Percentiles rank a stretch among this genome's conserved stretches.
Conservation (phyloP, 2,888 invertebrate genomes). For the Hanleya hanleyi region DNA sequence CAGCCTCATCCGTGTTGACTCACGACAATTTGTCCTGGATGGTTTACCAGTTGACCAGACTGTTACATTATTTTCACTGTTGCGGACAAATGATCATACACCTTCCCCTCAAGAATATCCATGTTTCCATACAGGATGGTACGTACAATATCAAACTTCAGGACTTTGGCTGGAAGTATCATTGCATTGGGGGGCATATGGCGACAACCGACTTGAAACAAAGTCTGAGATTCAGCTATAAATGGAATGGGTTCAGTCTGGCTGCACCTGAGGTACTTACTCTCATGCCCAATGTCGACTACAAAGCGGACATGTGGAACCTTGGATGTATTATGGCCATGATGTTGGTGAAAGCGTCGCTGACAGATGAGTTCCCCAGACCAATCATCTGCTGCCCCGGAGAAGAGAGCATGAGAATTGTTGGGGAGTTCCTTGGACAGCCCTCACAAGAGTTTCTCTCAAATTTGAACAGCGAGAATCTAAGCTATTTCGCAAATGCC, state of each 20-base stretch:
- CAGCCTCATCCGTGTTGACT: background rate
- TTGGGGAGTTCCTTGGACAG: background rate
- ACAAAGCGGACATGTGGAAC: background rate
- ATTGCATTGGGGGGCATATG: background rate
- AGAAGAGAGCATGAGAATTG: background rate
- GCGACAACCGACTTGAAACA: background rate
- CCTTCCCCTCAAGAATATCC: background rate
- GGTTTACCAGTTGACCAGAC: background rate
- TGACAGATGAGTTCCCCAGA: background rate
- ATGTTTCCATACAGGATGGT: background rate
- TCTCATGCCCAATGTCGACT: background rate
- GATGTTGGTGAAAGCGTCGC: background rate
- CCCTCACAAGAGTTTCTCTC: background rate
- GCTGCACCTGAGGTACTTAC: background rate
- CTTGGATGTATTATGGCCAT: background rate
- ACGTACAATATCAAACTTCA: background rate
- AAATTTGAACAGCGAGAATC: background rate
- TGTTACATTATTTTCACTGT: background rate
- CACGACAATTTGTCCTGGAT: background rate
- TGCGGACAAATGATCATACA: background rate
- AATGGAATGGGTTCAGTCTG: conserved; percentile 1
- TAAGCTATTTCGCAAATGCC: background rate
- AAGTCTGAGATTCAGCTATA: background rate
- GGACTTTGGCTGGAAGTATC: conserved; percentile 4
- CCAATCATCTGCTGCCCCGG: conserved; percentile 1